phyloP scores from a whole-genome alignment of 53 echinoderm and acorn worm genomes.

The Hippasteria phrygiana region DNA sequence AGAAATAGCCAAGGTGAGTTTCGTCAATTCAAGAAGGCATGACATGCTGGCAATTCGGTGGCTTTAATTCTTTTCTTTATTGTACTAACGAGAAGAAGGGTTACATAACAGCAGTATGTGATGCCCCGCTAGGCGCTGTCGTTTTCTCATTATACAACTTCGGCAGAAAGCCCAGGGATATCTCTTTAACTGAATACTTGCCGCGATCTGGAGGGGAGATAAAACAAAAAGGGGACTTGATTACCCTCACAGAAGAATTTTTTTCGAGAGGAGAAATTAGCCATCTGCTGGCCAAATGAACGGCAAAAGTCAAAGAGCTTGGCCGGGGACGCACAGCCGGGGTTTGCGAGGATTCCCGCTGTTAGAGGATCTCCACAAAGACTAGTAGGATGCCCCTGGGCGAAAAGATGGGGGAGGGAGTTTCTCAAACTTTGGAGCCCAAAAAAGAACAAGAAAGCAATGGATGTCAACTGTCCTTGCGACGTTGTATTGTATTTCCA shows the following conservation, averaged over 20 bases:
- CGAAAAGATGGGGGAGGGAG: background rate
- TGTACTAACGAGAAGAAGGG: background rate
- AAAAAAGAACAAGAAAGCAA: background rate
- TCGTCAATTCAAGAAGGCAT: background rate
- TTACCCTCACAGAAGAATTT: background rate
- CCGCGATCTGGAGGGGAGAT: conserved; percentile 37
- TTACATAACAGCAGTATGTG: conserved; percentile 60
- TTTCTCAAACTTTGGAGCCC: background rate
- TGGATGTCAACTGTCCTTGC: too few species aligned
- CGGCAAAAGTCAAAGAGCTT: conserved; percentile 46
- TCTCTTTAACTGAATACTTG: conserved; percentile 45
- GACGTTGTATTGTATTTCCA: too few species aligned
- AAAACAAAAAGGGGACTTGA: background rate
- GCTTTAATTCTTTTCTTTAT: background rate
- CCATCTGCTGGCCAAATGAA: conserved; percentile 67
- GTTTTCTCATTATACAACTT: conserved; percentile 34
- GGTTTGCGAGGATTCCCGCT: conserved; percentile 8
- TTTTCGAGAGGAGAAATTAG: conserved; percentile 46
- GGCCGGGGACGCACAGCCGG: conserved; percentile 36
- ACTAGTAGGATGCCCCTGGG: background rate
- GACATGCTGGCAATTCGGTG: conserved; percentile 3
- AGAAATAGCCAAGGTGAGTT: conserved; percentile 19
- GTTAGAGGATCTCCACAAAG: conserved; percentile 7
- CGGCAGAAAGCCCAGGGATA: background rate
- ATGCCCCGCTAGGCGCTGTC: conserved; percentile 16